These are phyloP conservation scores for Ganaspis sp. DNA, from an alignment of 1,140 invertebrate genomes.

Conservation along the genomic window DNA sequence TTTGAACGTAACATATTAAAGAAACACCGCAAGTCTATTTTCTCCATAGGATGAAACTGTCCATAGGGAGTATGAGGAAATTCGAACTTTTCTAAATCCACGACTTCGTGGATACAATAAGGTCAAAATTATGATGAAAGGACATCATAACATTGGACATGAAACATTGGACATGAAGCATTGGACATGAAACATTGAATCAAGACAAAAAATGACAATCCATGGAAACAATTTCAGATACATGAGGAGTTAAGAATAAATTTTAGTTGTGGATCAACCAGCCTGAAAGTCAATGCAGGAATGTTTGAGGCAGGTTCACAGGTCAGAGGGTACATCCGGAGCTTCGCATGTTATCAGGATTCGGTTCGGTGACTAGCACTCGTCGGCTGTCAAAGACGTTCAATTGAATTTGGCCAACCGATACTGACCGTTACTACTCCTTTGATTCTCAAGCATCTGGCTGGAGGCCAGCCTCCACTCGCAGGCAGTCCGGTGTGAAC, in stretches of 20 bases:
- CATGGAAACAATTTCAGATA: neutral
- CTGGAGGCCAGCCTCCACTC: conserved; percentile 56
- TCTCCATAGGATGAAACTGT: no score
- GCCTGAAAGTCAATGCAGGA: neutral
- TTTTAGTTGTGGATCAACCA: neutral
- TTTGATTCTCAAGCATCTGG: conserved; percentile 54
- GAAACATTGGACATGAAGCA: no score
- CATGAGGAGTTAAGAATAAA: neutral
- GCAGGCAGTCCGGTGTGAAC: conserved; percentile 63
- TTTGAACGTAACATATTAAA: neutral
- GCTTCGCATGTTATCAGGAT: conserved; percentile 48
- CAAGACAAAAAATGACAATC: neutral
- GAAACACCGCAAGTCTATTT: no score
- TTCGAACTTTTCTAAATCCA: no score
- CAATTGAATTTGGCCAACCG: conserved; percentile 55
- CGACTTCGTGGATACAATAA: no score
- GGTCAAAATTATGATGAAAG: no score
- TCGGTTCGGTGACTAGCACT: conserved; percentile 47
- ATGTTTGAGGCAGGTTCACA: neutral
- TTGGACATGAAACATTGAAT: neutral
- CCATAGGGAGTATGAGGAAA: no score
- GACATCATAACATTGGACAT: no score
- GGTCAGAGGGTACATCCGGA: conserved; percentile 33
- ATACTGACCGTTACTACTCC: conserved; percentile 68
- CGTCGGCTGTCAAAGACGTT: conserved; percentile 40